Evolutionary conservation across 1,140 invertebrate species (phyloP).

Genomic region (Mycetomoellerius zeteki): DNA sequence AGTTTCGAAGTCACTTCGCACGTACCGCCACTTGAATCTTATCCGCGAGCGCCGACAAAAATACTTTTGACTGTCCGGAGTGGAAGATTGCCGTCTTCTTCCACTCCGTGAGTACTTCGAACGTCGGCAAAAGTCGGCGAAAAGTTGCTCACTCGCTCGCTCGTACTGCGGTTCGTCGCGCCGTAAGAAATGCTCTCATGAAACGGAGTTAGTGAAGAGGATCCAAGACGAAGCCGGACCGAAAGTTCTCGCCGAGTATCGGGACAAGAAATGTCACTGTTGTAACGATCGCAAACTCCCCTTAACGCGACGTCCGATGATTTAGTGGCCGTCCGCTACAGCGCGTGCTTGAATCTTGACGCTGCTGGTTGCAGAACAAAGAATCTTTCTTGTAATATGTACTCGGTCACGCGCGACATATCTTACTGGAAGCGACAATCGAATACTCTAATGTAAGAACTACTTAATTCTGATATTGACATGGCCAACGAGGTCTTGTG

Average conservation of each 20-base stretch:
- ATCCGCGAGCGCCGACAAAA: slow-evolving; percentile 40
- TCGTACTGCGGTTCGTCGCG: slow-evolving; percentile 55
- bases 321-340: slow-evolving; percentile 60
- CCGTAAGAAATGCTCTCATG: slow-evolving; percentile 43
- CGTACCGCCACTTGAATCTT: slow-evolving; percentile 58
- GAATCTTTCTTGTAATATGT: slow-evolving; percentile 57
- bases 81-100: slow-evolving; percentile 40
- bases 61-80: slow-evolving; percentile 30
- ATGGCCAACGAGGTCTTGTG: neutral
- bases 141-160: slow-evolving; percentile 44
- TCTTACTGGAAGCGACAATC: slow-evolving; percentile 46
- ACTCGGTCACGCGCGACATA: slow-evolving; percentile 37
- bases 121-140: slow-evolving; percentile 42
- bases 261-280: slow-evolving; percentile 54
- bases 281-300: slow-evolving; percentile 52
- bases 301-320: slow-evolving; percentile 55
- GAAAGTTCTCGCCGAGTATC: slow-evolving; percentile 48
- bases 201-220: slow-evolving; percentile 38
- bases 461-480: slow-evolving; percentile 24
- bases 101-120: slow-evolving; percentile 14
- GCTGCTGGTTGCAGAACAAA: slow-evolving; percentile 35
- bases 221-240: slow-evolving; percentile 45
- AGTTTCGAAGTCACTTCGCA: slow-evolving; percentile 39
- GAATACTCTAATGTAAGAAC: slow-evolving; percentile 38
- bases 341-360: slow-evolving; percentile 33